Conservation (phyloP, 2,888 invertebrate genomes). For the Spicauda simplicius region DNA sequence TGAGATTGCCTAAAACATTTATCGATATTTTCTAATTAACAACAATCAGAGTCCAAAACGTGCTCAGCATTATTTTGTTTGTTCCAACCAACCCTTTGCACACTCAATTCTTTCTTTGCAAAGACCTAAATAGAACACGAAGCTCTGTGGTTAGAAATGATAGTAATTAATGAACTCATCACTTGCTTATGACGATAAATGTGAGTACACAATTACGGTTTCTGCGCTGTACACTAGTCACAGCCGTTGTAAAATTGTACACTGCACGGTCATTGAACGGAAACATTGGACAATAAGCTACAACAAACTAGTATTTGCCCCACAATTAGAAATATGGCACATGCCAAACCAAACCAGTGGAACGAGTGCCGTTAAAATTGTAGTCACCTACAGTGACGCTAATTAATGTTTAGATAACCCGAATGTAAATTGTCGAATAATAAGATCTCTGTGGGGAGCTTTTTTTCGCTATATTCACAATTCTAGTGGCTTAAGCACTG, state of each 20-base stretch:
- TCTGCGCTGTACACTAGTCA: slow-evolving; percentile 45
- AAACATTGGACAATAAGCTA: slow-evolving; percentile 55
- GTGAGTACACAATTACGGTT: slow-evolving; percentile 39
- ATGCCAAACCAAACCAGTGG: slow-evolving; percentile 53
- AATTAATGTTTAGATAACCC: slow-evolving; percentile 45
- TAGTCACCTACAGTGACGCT: slow-evolving; percentile 49
- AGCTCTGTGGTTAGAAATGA: slow-evolving; percentile 6
- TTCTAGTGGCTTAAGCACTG: too few species aligned
- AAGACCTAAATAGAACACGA: background rate
- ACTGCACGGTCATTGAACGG: slow-evolving; percentile 67
- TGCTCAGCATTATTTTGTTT: too few species aligned
- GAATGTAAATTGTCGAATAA: background rate
- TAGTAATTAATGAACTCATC: slow-evolving; percentile 28
- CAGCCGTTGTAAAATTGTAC: slow-evolving; percentile 59
- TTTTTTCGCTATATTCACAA: too few species aligned
- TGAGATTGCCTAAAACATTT: too few species aligned
- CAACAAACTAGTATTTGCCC: slow-evolving; percentile 27
- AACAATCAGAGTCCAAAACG: too few species aligned
- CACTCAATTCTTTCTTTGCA: background rate
- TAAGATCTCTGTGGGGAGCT: too few species aligned
- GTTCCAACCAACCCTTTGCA: background rate
- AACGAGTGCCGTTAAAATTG: slow-evolving; percentile 58
- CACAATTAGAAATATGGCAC: slow-evolving; percentile 46
- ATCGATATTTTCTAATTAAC: too few species aligned
- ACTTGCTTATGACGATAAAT: slow-evolving; percentile 23